These are phyloP conservation scores for Neolamprologus devosi DNA, from an alignment of 2,113 vertebrate genomes.

Conservation along the genomic window DNA sequence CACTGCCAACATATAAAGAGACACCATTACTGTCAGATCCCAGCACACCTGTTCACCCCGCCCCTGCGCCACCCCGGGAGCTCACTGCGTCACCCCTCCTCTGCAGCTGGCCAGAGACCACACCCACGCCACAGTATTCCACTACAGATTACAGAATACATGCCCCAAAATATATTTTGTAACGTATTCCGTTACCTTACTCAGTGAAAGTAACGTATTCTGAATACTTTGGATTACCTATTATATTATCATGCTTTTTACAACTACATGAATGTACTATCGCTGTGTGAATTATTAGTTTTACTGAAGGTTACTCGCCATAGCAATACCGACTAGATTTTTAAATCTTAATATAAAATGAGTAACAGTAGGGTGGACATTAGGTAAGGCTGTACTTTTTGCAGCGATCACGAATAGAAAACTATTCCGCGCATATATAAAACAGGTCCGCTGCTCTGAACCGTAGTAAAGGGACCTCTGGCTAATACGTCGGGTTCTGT, in stretches of 20 bases:
- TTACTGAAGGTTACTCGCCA: not conserved
- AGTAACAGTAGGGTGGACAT: not conserved
- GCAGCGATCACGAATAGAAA: accelerated
- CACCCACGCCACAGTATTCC: not conserved
- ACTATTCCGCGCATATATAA: accelerated
- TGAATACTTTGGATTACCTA: not conserved
- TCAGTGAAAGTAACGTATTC: not conserved
- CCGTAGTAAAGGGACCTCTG: not conserved
- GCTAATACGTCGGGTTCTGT: not conserved
- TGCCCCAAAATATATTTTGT: not conserved
- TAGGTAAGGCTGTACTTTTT: not conserved
- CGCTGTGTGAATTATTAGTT: not conserved
- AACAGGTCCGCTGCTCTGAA: not conserved
- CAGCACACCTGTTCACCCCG: no score
- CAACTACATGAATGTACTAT: not conserved
- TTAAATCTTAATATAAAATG: not conserved
- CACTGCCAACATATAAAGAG: no score
- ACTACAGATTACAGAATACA: not conserved
- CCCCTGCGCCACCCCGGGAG: no score
- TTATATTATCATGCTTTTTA: not conserved
- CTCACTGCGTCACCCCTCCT: no score
- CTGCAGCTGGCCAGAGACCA: no score
- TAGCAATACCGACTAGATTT: not conserved
- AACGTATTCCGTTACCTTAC: accelerated
- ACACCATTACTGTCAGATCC: no score